Percentiles rank a stretch among this genome's conserved stretches.
Conservation (phyloP, 2,113 vertebrate species). For the Hystrix cristata region DNA sequence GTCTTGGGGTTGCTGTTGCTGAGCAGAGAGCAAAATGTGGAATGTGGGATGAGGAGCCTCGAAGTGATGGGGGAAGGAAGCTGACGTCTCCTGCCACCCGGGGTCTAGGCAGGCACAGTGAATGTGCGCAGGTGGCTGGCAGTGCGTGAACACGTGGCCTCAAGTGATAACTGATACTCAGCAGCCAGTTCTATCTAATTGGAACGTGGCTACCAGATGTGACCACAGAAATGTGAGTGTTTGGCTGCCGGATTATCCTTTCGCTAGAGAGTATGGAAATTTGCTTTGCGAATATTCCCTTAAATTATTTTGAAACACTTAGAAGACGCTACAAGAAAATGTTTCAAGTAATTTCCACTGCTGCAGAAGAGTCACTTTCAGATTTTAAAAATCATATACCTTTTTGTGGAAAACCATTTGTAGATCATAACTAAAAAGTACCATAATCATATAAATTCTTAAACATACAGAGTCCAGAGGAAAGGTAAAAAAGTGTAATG, state of each 20-base stretch:
- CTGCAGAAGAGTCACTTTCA: neutral
- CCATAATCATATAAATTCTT: neutral
- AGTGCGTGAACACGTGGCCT: rapidly evolving
- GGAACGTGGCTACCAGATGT: neutral
- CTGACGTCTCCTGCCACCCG: too few relatives aligned
- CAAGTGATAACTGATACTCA: neutral
- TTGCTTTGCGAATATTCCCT: neutral
- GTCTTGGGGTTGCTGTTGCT: neutral
- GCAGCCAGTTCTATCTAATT: too few relatives aligned
- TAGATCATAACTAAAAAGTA: neutral
- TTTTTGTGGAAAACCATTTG: neutral
- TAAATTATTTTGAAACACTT: neutral
- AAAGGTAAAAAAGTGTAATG: neutral
- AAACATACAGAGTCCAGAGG: neutral
- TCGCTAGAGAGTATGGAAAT: neutral
- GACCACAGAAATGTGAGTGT: neutral
- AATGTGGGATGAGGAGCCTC: neutral
- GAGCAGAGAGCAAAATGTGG: neutral
- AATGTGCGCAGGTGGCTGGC: neutral
- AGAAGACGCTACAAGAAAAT: neutral
- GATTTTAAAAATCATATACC: neutral
- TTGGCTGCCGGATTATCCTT: neutral
- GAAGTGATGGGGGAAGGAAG: neutral
- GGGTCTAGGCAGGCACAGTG: neutral
- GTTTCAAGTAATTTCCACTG: neutral